phyloP scores from a whole-genome alignment of 2,888 invertebrate genomes.

The Dicranocentrus wangi region DNA sequence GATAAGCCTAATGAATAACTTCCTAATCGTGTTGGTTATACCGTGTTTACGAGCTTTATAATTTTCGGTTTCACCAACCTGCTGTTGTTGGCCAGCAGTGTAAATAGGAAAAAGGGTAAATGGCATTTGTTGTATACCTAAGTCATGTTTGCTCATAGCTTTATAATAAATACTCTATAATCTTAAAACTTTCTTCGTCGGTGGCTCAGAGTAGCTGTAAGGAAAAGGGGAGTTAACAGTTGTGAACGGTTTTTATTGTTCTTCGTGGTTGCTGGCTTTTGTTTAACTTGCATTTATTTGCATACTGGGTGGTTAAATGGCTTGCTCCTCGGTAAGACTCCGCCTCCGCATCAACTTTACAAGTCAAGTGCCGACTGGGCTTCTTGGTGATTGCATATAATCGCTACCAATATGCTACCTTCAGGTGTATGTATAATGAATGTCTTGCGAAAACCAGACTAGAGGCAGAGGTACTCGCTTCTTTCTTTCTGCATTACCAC shows the following conservation, averaged over 20 bases:
- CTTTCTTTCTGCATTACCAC: no score
- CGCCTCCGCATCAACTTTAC: constrained; percentile 45
- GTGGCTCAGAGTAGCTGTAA: constrained; percentile 15
- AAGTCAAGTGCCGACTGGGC: constrained; percentile 35
- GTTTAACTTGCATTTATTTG: constrained; percentile 29
- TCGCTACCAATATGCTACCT: constrained; percentile 5
- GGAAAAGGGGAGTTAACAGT: constrained; percentile 42
- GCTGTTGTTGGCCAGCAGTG: no score
- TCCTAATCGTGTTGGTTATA: no score
- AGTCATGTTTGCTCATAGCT: background rate
- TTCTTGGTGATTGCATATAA: background rate
- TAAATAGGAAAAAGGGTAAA: background rate
- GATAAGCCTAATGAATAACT: no score
- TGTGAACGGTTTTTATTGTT: constrained; percentile 22
- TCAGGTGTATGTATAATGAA: no score
- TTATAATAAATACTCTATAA: background rate
- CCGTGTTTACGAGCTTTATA: no score
- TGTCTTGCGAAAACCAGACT: no score
- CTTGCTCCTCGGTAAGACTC: constrained; percentile 43
- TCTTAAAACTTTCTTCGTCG: constrained; percentile 25
- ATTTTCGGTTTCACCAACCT: no score
- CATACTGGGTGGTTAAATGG: constrained; percentile 55
- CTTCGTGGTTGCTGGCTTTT: constrained; percentile 4
- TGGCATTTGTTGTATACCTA: background rate
- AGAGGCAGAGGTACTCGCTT: no score